Percentiles rank a stretch among this genome's conserved stretches.
These are phyloP conservation scores for Anabacerthia variegaticeps DNA, from an alignment of 2,797 vertebrate species.

Conservation along the genomic window DNA sequence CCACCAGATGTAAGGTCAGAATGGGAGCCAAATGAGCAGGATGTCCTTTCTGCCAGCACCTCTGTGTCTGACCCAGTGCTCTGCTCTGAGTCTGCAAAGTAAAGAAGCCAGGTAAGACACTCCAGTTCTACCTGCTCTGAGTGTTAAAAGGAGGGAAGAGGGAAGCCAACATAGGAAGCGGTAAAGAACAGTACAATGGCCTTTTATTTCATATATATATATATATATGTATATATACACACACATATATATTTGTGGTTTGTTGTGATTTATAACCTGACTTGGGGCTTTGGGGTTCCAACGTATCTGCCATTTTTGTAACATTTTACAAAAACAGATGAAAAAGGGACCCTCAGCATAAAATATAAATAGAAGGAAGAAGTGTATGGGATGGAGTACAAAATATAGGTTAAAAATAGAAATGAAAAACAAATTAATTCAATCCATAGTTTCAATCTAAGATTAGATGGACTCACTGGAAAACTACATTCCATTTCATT, in stretches of 20 bases:
- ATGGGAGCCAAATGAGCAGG: slow-evolving; percentile 91
- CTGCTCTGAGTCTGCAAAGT: slow-evolving; percentile 89
- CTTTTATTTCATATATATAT: background rate
- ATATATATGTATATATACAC: background rate
- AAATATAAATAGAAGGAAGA: slow-evolving; percentile 40
- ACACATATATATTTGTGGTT: background rate
- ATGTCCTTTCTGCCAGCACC: slow-evolving; percentile 89
- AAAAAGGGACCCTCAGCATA: slow-evolving; percentile 23
- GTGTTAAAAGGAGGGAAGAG: background rate
- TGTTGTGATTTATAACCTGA: slow-evolving; percentile 56
- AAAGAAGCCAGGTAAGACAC: slow-evolving; percentile 40
- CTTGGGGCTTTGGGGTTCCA: slow-evolving; percentile 50
- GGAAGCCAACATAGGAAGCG: background rate
- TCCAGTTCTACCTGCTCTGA: background rate
- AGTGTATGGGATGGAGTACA: background rate
- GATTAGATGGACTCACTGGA: background rate
- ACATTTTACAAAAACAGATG: slow-evolving; percentile 61
- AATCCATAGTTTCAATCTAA: background rate
- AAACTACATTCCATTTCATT: background rate
- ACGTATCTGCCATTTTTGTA: slow-evolving; percentile 49
- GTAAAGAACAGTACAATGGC: background rate
- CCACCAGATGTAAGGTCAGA: slow-evolving; percentile 83
- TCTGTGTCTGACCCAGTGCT: slow-evolving; percentile 94
- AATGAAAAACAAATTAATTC: background rate
- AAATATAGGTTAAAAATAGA: background rate